A percentile compares a stretch with the other conserved stretches of the same genome.
Conservation (phyloP, 2,888 invertebrate genomes). For the Epirrhoe tristata region DNA sequence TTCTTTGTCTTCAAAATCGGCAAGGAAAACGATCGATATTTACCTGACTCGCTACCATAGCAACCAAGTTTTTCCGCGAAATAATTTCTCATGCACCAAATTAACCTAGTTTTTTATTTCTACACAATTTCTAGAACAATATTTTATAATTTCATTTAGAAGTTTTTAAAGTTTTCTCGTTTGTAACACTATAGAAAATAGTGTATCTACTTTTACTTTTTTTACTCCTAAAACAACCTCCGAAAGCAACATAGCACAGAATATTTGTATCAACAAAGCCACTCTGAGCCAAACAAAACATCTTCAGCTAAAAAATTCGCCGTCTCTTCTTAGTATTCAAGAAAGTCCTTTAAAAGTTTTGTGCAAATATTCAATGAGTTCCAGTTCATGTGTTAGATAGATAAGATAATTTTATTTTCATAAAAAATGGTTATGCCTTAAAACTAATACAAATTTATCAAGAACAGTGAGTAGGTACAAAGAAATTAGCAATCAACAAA, state of each 20-base stretch:
- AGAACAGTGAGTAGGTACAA: too few relatives aligned
- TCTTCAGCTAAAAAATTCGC: constrained; percentile 41
- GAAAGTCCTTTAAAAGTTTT: constrained; percentile 59
- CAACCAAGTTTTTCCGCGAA: constrained; percentile 4
- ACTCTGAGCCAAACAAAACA: constrained; percentile 5
- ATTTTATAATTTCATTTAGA: neutral
- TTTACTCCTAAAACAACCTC: neutral
- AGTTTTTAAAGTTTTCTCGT: neutral
- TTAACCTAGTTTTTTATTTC: neutral
- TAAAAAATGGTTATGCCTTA: too few relatives aligned
- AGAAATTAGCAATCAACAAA: too few relatives aligned
- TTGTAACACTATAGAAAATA: neutral
- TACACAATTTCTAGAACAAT: too few relatives aligned
- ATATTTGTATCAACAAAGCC: constrained; percentile 16
- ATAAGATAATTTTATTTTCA: too few relatives aligned
- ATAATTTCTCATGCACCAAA: neutral
- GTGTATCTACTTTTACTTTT: neutral
- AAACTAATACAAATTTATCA: too few relatives aligned
- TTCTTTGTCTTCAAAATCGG: constrained; percentile 52
- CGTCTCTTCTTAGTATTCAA: constrained; percentile 57
- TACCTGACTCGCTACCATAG: constrained; percentile 36
- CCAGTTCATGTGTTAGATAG: constrained; percentile 52
- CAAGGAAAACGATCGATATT: constrained; percentile 34
- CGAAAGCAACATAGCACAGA: neutral
- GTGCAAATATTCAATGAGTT: constrained; percentile 60